These are phyloP conservation scores for Leptarthrus brevirostris DNA, from an alignment of 2,888 invertebrate species.

Conservation along the genomic window DNA sequence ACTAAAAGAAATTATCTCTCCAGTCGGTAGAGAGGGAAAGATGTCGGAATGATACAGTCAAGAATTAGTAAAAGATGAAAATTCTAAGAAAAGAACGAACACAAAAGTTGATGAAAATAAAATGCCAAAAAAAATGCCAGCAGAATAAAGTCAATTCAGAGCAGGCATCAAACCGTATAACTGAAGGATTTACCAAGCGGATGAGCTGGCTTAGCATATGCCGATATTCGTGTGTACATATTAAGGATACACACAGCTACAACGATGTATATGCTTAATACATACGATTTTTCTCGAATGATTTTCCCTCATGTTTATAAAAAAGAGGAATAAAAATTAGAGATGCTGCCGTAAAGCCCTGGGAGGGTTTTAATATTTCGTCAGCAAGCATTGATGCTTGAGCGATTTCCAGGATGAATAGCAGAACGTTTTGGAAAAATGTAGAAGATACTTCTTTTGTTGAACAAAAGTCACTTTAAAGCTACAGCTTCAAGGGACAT, in stretches of 20 bases:
- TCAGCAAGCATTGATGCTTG: constrained; percentile 20
- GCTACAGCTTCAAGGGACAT: no score
- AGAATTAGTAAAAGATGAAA: constrained; percentile 24
- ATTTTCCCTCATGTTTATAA: constrained; percentile 9
- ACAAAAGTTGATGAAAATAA: constrained; percentile 29
- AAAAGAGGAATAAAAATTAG: constrained; percentile 34
- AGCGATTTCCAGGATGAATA: background rate
- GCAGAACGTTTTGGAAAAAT: background rate
- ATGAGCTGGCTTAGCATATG: constrained; percentile 29
- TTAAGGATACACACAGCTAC: background rate
- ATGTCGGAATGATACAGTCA: constrained; percentile 17
- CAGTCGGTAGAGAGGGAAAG: background rate
- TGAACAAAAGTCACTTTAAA: background rate
- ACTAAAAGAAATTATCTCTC: no score
- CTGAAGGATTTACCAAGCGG: constrained; percentile 2
- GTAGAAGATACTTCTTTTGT: background rate
- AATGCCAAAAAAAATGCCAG: constrained; percentile 15
- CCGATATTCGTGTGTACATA: constrained; percentile 13
- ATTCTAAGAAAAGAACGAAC: constrained; percentile 29
- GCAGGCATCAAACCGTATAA: constrained; percentile 40
- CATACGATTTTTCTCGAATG: constrained; percentile 22
- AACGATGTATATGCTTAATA: constrained; percentile 7
- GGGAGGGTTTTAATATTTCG: constrained; percentile 34
- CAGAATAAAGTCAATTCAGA: constrained; percentile 39
- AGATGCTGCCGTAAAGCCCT: background rate